Percentiles rank a stretch among this genome's conserved stretches.
These are phyloP conservation scores for Sipha flava DNA, from an alignment of 1,140 invertebrate genomes.

Conservation along the genomic window DNA sequence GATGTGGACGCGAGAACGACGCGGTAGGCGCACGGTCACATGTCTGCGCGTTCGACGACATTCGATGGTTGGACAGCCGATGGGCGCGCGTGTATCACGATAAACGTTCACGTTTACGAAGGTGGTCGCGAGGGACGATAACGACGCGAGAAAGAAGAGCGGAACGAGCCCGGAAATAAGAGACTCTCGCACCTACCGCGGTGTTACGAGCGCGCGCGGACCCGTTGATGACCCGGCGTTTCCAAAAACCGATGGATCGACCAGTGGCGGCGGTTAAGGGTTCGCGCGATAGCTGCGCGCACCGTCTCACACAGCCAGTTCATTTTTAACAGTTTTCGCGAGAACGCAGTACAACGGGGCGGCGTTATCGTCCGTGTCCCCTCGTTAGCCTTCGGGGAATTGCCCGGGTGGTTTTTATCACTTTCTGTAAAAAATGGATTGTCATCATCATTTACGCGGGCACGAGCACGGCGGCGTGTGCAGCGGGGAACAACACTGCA, in stretches of 20 bases:
- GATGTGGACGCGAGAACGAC: no score
- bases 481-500: no score
- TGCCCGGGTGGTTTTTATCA: constrained; percentile 32
- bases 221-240: neutral
- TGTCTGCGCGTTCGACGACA: no score
- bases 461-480: neutral
- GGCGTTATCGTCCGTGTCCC: constrained; percentile 18
- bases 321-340: constrained; percentile 8
- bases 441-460: constrained; percentile 34
- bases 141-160: neutral
- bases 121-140: no score
- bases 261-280: no score
- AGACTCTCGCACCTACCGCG: no score
- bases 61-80: no score
- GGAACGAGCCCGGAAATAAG: neutral
- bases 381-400: constrained; percentile 24
- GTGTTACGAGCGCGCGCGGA: no score
- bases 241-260: neutral
- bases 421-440: constrained; percentile 34
- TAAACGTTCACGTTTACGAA: no score
- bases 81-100: no score
- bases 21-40: no score
- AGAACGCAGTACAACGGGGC: neutral
- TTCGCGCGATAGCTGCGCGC: neutral
- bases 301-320: neutral